Evolutionary conservation across 1,140 invertebrate genomes (phyloP).

Genomic region (Brachionus sp.): DNA sequence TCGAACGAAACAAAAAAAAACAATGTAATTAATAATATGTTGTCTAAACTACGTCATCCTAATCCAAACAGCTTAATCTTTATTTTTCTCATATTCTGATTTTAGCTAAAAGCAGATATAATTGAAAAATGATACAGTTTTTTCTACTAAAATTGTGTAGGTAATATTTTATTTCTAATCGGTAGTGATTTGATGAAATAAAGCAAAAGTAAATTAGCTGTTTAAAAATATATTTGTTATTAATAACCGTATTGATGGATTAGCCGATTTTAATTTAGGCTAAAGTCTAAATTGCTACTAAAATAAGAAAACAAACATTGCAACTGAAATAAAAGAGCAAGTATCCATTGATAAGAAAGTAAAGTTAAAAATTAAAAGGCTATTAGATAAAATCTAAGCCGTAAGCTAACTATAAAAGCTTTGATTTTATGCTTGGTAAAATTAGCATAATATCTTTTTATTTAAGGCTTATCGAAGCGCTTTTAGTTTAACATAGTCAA

Average conservation of each 20-base stretch:
- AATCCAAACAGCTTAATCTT: too few species aligned
- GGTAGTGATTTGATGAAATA: not conserved
- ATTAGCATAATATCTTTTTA: constrained; percentile 10
- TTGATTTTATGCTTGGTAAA: constrained; percentile 7
- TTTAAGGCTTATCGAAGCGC: not conserved
- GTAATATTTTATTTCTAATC: not conserved
- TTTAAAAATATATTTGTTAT: not conserved
- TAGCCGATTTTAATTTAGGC: not conserved
- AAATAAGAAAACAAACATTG: not conserved
- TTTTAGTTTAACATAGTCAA: not conserved
- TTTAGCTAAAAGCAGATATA: not conserved
- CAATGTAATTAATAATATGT: too few species aligned
- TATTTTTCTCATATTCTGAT: too few species aligned
- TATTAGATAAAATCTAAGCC: constrained; percentile 16
- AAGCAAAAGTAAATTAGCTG: not conserved
- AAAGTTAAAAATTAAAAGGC: constrained; percentile 35
- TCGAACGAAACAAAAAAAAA: too few species aligned
- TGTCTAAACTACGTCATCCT: too few species aligned
- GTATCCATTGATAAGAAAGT: not conserved
- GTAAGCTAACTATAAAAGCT: not conserved
- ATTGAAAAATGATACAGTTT: not conserved
- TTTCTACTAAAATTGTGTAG: not conserved
- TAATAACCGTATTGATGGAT: constrained; percentile 23
- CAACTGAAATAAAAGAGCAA: not conserved
- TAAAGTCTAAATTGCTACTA: not conserved